Percentiles rank a stretch among this genome's conserved stretches.
Conservation (phyloP, 2,113 vertebrate genomes). For the Stigmatopora argus region DNA sequence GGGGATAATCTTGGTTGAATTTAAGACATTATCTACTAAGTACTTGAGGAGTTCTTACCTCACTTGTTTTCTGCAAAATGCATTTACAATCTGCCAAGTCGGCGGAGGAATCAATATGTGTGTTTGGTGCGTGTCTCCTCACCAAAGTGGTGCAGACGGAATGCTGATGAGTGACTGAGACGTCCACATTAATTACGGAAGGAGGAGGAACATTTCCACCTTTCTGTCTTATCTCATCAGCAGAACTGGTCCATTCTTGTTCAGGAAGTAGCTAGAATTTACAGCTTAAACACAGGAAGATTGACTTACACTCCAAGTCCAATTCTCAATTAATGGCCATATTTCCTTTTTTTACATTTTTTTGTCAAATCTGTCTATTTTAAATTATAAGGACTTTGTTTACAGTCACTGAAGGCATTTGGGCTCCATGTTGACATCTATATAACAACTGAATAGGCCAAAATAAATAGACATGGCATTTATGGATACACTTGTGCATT, state of each 20-base stretch:
- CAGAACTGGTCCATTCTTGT: conserved; percentile 22
- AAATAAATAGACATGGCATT: too few species aligned
- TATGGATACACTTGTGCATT: too few species aligned
- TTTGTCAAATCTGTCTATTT: background rate
- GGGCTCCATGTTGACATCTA: too few species aligned
- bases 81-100: conserved; percentile 9
- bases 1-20: conserved; percentile 55
- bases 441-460: too few species aligned
- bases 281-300: background rate
- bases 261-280: background rate
- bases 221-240: conserved; percentile 26
- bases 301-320: background rate
- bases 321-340: background rate
- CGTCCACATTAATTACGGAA: conserved; percentile 12
- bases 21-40: conserved; percentile 47
- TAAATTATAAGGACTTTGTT: too few species aligned
- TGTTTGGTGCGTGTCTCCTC: conserved; percentile 37
- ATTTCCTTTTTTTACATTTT: background rate
- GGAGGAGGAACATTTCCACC: conserved; percentile 20
- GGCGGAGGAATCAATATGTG: conserved; percentile 26
- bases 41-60: conserved; percentile 33
- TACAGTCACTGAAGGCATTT: too few species aligned
- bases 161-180: conserved; percentile 34
- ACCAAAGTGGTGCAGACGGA: conserved; percentile 32
- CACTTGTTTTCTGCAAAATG: conserved; percentile 2